Percentiles rank a stretch among this genome's conserved stretches.
These are phyloP conservation scores for Dryobota labecula DNA, from an alignment of 2,888 invertebrate genomes.

Conservation along the genomic window DNA sequence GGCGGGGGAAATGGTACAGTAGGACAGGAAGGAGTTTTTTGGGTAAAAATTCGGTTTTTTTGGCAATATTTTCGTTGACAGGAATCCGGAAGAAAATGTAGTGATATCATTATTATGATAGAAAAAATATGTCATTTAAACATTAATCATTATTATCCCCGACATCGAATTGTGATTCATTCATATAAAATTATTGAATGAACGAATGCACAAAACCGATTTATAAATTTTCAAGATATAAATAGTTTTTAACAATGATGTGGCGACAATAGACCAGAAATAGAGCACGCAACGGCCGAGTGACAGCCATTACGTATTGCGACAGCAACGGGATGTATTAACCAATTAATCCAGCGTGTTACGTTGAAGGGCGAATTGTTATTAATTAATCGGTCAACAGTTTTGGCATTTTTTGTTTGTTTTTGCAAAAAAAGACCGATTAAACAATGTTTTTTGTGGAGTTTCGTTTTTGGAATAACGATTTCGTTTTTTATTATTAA, in stretches of 20 bases:
- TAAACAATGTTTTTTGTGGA: background rate
- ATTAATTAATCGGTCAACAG: constrained; percentile 71
- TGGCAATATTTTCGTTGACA: background rate
- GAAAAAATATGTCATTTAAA: background rate
- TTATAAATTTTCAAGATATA: constrained; percentile 28
- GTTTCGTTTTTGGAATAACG: no score
- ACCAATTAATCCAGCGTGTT: constrained; percentile 78
- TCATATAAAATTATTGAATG: constrained; percentile 20
- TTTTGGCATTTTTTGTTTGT: constrained; percentile 5
- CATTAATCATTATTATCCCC: constrained; percentile 4
- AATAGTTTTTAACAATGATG: constrained; percentile 49
- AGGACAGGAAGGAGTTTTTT: background rate
- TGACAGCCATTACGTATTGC: constrained; percentile 70
- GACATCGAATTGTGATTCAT: constrained; percentile 7
- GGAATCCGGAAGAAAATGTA: background rate
- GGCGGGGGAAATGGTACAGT: constrained; percentile 28
- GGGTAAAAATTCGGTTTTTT: no score
- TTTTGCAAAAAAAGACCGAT: background rate
- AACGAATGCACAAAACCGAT: constrained; percentile 18
- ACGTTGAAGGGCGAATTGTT: constrained; percentile 75
- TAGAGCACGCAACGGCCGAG: constrained; percentile 79
- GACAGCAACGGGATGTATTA: constrained; percentile 78
- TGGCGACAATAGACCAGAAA: constrained; percentile 69
- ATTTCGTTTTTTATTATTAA: background rate
- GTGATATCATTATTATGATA: background rate